These are phyloP conservation scores for Cyanocitta stelleri DNA, from an alignment of 2,113 vertebrate species.

Conservation along the genomic window DNA sequence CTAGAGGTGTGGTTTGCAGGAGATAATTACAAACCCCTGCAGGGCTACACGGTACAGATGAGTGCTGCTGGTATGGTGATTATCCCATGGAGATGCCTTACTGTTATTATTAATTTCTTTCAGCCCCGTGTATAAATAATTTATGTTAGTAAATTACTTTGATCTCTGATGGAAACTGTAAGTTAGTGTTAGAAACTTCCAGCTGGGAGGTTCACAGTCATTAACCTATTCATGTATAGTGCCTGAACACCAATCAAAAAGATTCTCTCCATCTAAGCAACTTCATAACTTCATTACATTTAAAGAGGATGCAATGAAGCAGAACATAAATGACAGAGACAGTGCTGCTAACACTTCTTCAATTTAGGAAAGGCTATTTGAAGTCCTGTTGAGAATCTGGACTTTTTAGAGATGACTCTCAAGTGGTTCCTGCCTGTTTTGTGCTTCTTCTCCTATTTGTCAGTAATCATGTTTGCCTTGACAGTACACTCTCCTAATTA, in stretches of 20 bases:
- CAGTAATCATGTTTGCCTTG: background rate
- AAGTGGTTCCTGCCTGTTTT: background rate
- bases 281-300: slow-evolving; percentile 48
- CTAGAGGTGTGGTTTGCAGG: slow-evolving; percentile 49
- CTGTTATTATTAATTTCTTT: slow-evolving; percentile 69
- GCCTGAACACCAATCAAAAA: slow-evolving; percentile 61
- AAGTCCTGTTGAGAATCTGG: background rate
- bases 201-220: slow-evolving; percentile 62
- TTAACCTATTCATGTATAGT: slow-evolving; percentile 66
- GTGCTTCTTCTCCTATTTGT: background rate
- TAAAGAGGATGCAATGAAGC: slow-evolving; percentile 45
- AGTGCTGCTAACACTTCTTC: background rate
- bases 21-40: slow-evolving; percentile 66
- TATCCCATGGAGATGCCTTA: slow-evolving; percentile 68
- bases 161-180: slow-evolving; percentile 69
- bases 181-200: slow-evolving; percentile 68
- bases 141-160: slow-evolving; percentile 74
- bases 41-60: slow-evolving; percentile 46
- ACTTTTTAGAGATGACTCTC: background rate
- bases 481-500: background rate
- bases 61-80: slow-evolving; percentile 66
- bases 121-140: slow-evolving; percentile 67
- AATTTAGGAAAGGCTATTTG: background rate
- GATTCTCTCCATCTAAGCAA: slow-evolving; percentile 53
- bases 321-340: slow-evolving; percentile 44